These are phyloP conservation scores for Acinonyx jubatus DNA, from an alignment of 2,113 vertebrate species.

Conservation along the genomic window DNA sequence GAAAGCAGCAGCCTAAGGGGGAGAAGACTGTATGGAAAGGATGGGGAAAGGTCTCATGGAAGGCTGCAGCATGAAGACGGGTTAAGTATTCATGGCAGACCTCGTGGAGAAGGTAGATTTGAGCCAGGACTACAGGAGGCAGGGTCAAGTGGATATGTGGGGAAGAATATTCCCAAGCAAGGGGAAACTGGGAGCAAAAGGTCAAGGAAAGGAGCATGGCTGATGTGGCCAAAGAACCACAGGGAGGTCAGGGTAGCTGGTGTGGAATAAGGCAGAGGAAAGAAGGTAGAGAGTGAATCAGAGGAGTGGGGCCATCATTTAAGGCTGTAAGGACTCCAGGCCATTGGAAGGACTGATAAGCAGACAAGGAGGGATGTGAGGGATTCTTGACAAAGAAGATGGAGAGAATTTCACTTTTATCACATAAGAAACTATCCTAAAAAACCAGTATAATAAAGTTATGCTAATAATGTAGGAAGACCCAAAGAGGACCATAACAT, in stretches of 20 bases:
- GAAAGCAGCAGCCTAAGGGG: not conserved
- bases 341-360: not conserved
- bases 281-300: not conserved
- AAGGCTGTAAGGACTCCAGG: not conserved
- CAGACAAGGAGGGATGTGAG: not conserved
- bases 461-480: not conserved
- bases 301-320: fast-evolving
- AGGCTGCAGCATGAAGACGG: not conserved
- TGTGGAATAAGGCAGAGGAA: not conserved
- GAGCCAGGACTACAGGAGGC: not conserved
- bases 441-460: not conserved
- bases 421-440: not conserved
- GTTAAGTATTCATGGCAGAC: not conserved
- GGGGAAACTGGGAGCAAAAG: not conserved
- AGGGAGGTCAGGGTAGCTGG: no score
- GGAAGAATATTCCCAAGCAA: not conserved
- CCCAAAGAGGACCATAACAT: not conserved
- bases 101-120: not conserved
- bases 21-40: not conserved
- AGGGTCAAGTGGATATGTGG: not conserved
- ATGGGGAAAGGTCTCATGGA: not conserved
- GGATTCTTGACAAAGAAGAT: not conserved
- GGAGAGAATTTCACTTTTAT: not conserved
- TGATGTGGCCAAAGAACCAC: not conserved
- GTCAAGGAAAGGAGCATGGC: not conserved